Percentiles rank a stretch among this genome's conserved stretches.
These are phyloP conservation scores for Umimayanthus chanpuru DNA, from an alignment of 92 coral and sea anemone species.

Conservation along the genomic window DNA sequence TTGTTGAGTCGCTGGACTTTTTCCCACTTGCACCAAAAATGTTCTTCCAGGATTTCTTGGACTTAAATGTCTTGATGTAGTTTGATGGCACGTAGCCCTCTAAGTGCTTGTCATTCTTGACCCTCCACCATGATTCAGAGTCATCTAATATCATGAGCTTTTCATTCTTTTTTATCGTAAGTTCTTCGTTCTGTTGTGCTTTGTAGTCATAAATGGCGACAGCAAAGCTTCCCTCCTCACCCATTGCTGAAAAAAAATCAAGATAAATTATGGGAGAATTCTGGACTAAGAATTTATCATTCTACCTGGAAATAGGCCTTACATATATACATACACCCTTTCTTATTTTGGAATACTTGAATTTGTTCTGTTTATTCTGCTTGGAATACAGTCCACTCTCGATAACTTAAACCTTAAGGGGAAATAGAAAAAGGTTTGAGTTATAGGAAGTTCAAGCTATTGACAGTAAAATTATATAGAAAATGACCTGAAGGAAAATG, in stretches of 20 bases:
- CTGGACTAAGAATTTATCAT: no score
- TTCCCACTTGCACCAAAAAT: slow-evolving; percentile 67
- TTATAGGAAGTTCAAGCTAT: no score
- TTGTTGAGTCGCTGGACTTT: slow-evolving; percentile 64
- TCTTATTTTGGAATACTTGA: no score
- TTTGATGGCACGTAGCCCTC: slow-evolving; percentile 98
- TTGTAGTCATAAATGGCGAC: slow-evolving; percentile 90
- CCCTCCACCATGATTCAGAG: slow-evolving; percentile 96
- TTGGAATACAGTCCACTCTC: no score
- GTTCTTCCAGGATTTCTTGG: slow-evolving; percentile 63
- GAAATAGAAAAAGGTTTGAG: no score
- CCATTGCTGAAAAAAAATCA: slow-evolving; percentile 56
- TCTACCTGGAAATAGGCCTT: no score
- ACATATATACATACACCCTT: no score
- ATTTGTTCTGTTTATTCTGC: no score
- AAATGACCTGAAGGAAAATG: no score
- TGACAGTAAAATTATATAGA: no score
- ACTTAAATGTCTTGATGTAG: slow-evolving; percentile 70
- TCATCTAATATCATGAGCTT: slow-evolving; percentile 83
- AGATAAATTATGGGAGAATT: no score
- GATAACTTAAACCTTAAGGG: no score
- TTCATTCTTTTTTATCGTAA: slow-evolving; percentile 89
- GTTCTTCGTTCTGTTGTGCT: slow-evolving; percentile 86
- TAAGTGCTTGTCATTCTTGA: slow-evolving; percentile 78
- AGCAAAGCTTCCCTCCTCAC: slow-evolving; percentile 77